Evolutionary conservation across 1,140 invertebrate genomes (phyloP).

Genomic region (Lasioglossum albipes): DNA sequence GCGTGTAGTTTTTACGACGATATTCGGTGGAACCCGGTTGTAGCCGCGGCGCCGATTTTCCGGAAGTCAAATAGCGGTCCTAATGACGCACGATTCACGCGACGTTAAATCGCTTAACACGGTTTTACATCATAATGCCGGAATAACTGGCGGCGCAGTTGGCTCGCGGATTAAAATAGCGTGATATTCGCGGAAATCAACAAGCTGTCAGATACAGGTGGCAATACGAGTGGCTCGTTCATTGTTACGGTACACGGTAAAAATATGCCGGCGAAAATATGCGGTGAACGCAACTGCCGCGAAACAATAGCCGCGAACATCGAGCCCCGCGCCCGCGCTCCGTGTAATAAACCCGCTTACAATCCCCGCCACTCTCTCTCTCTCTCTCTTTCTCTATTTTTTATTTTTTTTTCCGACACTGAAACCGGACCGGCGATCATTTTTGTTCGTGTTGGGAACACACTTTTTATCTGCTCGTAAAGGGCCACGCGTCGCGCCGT

Average conservation of each 20-base stretch:
- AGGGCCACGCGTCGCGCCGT: background rate
- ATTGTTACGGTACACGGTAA: constrained; percentile 40
- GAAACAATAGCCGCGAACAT: constrained; percentile 42
- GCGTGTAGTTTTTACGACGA: background rate
- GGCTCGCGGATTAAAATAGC: constrained; percentile 52
- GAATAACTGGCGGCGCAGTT: constrained; percentile 20
- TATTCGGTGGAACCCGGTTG: background rate
- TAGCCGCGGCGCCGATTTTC: background rate
- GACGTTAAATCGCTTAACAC: constrained; percentile 44
- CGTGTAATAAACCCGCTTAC: constrained; percentile 55
- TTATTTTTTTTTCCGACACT: background rate
- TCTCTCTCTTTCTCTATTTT: background rate
- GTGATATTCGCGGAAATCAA: constrained; percentile 51
- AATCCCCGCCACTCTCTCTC: constrained; percentile 31
- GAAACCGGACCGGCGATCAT: constrained; percentile 30
- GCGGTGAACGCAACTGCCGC: background rate
- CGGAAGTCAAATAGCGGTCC: constrained; percentile 1
- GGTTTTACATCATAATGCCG: constrained; percentile 37
- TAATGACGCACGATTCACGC: constrained; percentile 34
- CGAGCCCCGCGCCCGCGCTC: background rate
- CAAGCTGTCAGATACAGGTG: constrained; percentile 39
- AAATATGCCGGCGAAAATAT: constrained; percentile 47
- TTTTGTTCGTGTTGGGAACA: constrained; percentile 23
- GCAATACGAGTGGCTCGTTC: constrained; percentile 48
- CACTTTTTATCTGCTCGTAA: constrained; percentile 35